Conservation (phyloP, 2,888 invertebrate species). For the Lasioglossum lativentre region DNA sequence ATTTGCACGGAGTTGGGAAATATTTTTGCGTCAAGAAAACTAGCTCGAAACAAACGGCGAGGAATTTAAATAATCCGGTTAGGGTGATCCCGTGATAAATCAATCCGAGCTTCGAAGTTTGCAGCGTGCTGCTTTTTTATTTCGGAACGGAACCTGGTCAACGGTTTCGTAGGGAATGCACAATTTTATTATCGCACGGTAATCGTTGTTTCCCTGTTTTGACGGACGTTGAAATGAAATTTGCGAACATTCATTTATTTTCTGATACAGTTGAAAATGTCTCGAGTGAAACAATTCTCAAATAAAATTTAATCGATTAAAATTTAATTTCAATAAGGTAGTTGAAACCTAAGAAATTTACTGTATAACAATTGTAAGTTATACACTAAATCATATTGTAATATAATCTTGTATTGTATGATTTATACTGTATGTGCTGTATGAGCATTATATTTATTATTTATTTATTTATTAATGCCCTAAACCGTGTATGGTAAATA, state of each 20-base stretch:
- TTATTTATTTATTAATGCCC: too few species aligned
- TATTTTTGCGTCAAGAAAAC: neutral
- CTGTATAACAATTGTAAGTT: too few species aligned
- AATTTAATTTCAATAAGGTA: too few species aligned
- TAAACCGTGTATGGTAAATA: too few species aligned
- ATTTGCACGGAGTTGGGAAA: neutral
- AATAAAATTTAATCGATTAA: too few species aligned
- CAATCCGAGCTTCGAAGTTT: constrained; percentile 16
- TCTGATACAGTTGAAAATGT: neutral
- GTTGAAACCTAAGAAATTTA: too few species aligned
- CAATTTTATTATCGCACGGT: neutral
- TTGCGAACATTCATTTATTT: neutral
- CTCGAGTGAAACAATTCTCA: neutral
- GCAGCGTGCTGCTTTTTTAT: neutral
- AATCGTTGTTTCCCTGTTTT: neutral
- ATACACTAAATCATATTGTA: too few species aligned
- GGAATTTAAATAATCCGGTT: constrained; percentile 19
- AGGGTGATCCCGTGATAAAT: constrained; percentile 22
- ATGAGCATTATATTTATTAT: too few species aligned
- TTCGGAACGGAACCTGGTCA: neutral
- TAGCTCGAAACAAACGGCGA: neutral
- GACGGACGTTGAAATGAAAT: neutral
- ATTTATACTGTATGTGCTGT: too few species aligned
- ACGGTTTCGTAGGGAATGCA: neutral
- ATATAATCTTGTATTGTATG: too few species aligned